Evolutionary conservation across 2,888 invertebrate genomes (phyloP).

Genomic region (Pegoplata infirma): DNA sequence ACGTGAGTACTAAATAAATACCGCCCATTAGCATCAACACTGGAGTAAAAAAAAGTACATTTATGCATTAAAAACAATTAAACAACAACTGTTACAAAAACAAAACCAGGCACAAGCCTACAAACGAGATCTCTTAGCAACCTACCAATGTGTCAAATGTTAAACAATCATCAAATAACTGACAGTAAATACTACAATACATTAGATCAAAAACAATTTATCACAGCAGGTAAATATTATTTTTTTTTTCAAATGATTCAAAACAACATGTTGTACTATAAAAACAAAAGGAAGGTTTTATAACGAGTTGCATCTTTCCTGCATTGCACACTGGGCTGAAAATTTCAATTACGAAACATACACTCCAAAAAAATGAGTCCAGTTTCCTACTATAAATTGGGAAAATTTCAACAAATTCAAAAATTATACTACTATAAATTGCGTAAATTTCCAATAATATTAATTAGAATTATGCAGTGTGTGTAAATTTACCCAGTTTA

Average conservation of each 20-base stretch:
- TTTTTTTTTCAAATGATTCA: slow-evolving; percentile 21
- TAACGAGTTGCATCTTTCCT: slow-evolving; percentile 2
- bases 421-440: no score
- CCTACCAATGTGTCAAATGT: slow-evolving; percentile 59
- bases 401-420: no score
- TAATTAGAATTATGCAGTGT: no score
- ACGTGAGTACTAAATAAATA: slow-evolving; percentile 57
- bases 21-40: slow-evolving; percentile 53
- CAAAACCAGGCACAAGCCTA: slow-evolving; percentile 40
- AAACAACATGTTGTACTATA: slow-evolving; percentile 37
- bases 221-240: slow-evolving; percentile 58
- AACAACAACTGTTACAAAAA: slow-evolving; percentile 22
- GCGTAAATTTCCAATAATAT: no score
- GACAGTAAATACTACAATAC: slow-evolving; percentile 7
- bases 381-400: no score
- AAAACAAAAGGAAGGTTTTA: not conserved
- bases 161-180: slow-evolving; percentile 52
- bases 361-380: no score
- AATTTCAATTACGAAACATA: no score
- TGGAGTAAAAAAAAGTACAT: slow-evolving; percentile 29
- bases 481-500: no score
- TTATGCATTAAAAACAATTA: slow-evolving; percentile 46
- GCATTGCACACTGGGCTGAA: no score
- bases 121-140: slow-evolving; percentile 19
- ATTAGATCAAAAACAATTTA: slow-evolving; percentile 48